Conservation (phyloP, 2,113 vertebrate species). For the Colius striatus region DNA sequence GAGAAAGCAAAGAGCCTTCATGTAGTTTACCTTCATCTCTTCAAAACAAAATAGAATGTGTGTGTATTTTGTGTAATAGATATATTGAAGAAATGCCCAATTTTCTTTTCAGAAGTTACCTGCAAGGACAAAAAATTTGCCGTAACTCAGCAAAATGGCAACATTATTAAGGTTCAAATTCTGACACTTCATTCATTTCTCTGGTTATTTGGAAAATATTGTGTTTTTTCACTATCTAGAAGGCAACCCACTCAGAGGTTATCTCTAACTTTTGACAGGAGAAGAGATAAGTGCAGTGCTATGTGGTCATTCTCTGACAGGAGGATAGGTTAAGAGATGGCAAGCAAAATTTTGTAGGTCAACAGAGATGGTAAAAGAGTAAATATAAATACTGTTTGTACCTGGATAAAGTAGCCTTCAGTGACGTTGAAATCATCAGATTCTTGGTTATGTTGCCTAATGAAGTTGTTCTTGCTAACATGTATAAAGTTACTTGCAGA, state of each 20-base stretch:
- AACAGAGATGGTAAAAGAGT: background rate
- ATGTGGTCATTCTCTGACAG: background rate
- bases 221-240: background rate
- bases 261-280: background rate
- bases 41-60: background rate
- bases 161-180: background rate
- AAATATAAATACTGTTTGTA: background rate
- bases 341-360: background rate
- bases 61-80: background rate
- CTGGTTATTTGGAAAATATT: background rate
- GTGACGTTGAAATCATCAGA: background rate
- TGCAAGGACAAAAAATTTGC: background rate
- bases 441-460: background rate
- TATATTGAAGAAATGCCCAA: background rate
- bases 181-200: background rate
- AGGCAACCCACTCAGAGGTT: background rate
- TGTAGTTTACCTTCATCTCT: background rate
- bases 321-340: background rate
- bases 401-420: background rate
- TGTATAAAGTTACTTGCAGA: background rate
- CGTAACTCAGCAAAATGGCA: background rate
- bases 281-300: background rate
- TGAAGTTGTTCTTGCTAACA: background rate
- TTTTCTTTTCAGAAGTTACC: background rate
- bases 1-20: background rate